Evolutionary conservation across 2,888 invertebrate species (phyloP).

Genomic region (Axea sp.): DNA sequence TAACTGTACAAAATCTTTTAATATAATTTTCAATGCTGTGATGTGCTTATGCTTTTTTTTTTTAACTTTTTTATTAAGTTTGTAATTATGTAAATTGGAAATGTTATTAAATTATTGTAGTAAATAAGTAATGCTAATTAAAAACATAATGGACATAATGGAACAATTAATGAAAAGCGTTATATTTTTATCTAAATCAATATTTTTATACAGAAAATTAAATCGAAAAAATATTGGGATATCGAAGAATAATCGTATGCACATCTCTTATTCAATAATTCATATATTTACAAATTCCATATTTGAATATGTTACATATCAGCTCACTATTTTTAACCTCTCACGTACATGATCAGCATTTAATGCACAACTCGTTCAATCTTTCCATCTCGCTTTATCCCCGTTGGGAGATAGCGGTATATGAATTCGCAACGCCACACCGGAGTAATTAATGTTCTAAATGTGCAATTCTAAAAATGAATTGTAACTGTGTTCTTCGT

Average conservation of each 20-base stretch:
- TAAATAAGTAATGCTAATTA: too few species aligned
- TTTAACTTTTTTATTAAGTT: too few species aligned
- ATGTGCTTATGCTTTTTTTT: too few species aligned
- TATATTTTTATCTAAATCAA: constrained; percentile 28
- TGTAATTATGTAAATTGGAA: too few species aligned
- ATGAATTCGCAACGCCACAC: constrained; percentile 28
- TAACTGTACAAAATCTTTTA: too few species aligned
- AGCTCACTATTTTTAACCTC: constrained; percentile 34
- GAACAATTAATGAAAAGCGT: too few species aligned
- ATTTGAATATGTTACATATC: constrained; percentile 44
- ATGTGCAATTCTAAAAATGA: constrained; percentile 40
- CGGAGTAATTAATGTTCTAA: constrained; percentile 40
- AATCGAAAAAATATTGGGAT: too few species aligned
- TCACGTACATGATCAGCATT: constrained; percentile 36
- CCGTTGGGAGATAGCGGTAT: constrained; percentile 19
- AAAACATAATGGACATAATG: too few species aligned
- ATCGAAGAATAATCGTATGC: constrained; percentile 22
- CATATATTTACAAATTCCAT: constrained; percentile 22
- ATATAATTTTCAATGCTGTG: too few species aligned
- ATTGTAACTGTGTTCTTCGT: constrained; percentile 7
- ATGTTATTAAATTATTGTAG: too few species aligned
- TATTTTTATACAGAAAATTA: constrained; percentile 14
- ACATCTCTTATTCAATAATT: constrained; percentile 36
- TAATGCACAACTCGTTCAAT: constrained; percentile 32
- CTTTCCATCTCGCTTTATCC: constrained; percentile 22